Base-by-base conservation (phyloP, 2,888 invertebrate species). In the Lissocephala sabroskyi region DNA sequence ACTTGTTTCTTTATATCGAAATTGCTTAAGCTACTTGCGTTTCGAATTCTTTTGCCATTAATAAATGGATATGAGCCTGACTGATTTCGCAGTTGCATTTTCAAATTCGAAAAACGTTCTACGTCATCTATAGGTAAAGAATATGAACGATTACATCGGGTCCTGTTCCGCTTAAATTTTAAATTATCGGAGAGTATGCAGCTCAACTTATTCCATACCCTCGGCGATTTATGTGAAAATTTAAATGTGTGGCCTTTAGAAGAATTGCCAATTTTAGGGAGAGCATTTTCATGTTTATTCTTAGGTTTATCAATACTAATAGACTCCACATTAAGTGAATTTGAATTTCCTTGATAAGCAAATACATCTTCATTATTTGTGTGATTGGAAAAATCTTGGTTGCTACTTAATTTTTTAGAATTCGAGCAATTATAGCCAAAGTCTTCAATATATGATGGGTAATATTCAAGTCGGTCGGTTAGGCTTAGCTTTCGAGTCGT, bases 111-210 rank as follows among this genome's bases (percentile, higher is more conserved):
- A 23, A 49, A 52, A 14, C 16, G 35, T 29, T 88, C 86, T 46
- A 89, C 90, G 40, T 73, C 65, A 7, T 90, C 91, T 13, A 90
- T 89, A 0, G 94, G 94, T 44, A 95, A 85, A 1, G 95, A 95
- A 79, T 93, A 91, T 4, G 95, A 95, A 66, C 95, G 87, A 82
- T 91, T 90, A 16, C 73, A 71, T 14, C 65, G n/a, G n/a, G n/a
- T n/a, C n/a, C n/a, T n/a, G n/a, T n/a, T 50, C 1, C 74, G 56
- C 32, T 80, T 80, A 4, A 79, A 52, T 42, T 82, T 84, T 43
- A 95, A 85, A 81, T 94, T 92, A 91, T 94, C 94, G 0, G 95
- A 94, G 45, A 95, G 82, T 90, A 94, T 92, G 45, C 86, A 86
- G n/a, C 86, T 86, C 1, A 87, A 81, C 65, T 87, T 88, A 51